Evolutionary conservation across 2,888 invertebrate genomes (phyloP).

Genomic region (Meloe dianella): DNA sequence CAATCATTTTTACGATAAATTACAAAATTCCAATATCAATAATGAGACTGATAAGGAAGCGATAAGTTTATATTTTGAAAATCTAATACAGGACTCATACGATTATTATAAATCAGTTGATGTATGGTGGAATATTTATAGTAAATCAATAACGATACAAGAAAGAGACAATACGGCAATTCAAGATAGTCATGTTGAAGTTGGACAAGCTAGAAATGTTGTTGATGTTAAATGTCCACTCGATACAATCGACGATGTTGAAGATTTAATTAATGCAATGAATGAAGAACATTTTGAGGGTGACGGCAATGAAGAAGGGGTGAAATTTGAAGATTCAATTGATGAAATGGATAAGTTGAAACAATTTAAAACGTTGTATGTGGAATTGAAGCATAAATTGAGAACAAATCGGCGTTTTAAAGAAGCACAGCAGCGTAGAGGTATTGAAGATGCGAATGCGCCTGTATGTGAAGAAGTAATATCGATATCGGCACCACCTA

Average conservation of each 20-base stretch:
- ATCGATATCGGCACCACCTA: not conserved
- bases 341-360: constrained; percentile 1
- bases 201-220: not conserved
- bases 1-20: not conserved
- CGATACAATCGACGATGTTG: not conserved
- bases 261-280: constrained; percentile 1
- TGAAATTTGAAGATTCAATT: not conserved
- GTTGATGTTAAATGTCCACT: not conserved
- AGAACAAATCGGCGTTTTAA: not conserved
- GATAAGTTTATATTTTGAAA: not conserved
- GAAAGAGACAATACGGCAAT: not conserved
- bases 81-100: not conserved
- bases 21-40: not conserved
- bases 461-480: not conserved
- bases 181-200: not conserved
- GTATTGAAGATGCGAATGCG: not conserved
- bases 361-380: constrained; percentile 1
- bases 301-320: not conserved
- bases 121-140: not conserved
- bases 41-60: not conserved
- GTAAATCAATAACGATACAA: not conserved
- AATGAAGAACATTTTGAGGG: not conserved
- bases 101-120: not conserved
- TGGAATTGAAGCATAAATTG: constrained; percentile 4
- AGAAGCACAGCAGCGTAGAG: not conserved